Evolutionary conservation across 2,888 invertebrate genomes (phyloP), one percentile per base, ranked within the genome.

Genomic region (Eueremaeus valkanovi): DNA sequence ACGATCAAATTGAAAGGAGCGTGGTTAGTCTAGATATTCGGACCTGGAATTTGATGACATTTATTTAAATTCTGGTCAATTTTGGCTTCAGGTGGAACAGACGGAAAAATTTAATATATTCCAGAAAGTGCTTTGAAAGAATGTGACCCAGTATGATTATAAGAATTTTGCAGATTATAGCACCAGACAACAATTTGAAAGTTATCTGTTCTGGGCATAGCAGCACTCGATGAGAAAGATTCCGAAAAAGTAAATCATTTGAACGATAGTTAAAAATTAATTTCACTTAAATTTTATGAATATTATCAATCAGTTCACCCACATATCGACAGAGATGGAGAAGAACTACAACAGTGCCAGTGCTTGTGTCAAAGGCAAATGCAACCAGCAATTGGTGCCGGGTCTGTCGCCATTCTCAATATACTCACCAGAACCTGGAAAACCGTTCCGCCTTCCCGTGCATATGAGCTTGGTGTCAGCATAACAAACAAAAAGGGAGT

Each of bases 291-390:
- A 49, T 21, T 61, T 33, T 31, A 9, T n/a, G 16, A 16, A 31
- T 31, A 61, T 21, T 61, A 33, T 33, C 72, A 42, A 45, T 29
- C 13, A 2, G 72, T 55, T 29, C 11, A 11, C 36, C 24, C 27
- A 72, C 9, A 42, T 73, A 3, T 70, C 61, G 24, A 33, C 58
- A 18, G 87, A 88, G 8, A 92, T 93, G 92, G 87, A 90, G 81
- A 86, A 88, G 0, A 89, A 89, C 78, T 92, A 90, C 81, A 89
- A 91, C 0, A 92, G 88, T 16, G 88, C 91, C 0, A 92, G 90
- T 83, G 88, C 92, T 24, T 92, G 92, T 81, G 88, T 88, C 18
- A 91, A 84, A 80, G 90, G 79, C 1, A 40, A 73, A 31, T 51
- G 33, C 24, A 18, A n/a, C 18, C 55, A 55, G 1, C 11, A 5